Base-by-base conservation (phyloP, 2,888 invertebrate genomes). In the Thera britannica region DNA sequence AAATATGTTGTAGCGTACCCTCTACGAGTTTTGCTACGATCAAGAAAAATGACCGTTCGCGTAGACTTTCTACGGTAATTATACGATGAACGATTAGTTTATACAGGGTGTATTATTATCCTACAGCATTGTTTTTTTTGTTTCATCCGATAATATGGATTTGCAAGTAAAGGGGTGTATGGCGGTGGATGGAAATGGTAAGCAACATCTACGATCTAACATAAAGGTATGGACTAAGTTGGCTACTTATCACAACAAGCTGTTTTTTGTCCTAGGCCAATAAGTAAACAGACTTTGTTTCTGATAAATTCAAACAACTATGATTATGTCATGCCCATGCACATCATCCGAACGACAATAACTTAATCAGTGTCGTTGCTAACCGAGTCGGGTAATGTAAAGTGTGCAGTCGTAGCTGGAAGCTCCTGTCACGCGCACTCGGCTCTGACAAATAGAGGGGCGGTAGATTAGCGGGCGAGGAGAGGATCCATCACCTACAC, bases 381-480 rank as follows among this genome's bases (percentile, higher is more conserved):
- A 71, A 72, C 57, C 66, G 62, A 65, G 55, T 61, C 35, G 66
- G 56, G 59, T 59, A 63, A 60, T 63, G 57, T 64, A 63, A 62
- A 69, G 63, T 64, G 70, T 64, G 65, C 59, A 67, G 61, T 73
- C 77, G 71, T 71, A 75, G 65, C 74, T 72, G 51, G 46, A 52
- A 67, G 8, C 58, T 67, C 56, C 83, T 81, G 82, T 83, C 82
- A 82, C 71, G 73, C 77, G 74, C 82, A 83, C 76, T 75, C 75
- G 74, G 71, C 74, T 73, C 73, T 82, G 77, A 81, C 77, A 75
- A 82, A 81, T 80, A 73, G 77, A 75, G 71, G 78, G 75, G 74
- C 67, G 76, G 71, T 67, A 77, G 63, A 63, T 58, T 70, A 52
- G 65, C 62, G 62, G 67, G 58, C 48, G 70, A 54, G 60, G 73